phyloP scores from a whole-genome alignment of 2,113 vertebrate genomes.

The Prionailurus bengalensis region DNA sequence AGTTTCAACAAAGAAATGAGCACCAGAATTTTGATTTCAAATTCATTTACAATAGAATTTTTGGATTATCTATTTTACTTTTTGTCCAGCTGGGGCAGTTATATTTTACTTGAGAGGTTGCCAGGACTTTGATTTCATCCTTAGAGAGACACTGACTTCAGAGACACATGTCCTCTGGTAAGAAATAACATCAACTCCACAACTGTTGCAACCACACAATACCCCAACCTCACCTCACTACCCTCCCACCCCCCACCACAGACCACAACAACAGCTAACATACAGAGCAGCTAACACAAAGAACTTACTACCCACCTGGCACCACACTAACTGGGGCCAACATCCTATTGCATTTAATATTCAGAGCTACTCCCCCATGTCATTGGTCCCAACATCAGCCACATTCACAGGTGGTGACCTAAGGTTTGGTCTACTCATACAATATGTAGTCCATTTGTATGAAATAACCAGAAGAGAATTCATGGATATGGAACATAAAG shows the following conservation, averaged over 20 bases:
- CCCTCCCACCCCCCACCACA: not conserved
- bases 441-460: conserved; percentile 34
- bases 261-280: not conserved
- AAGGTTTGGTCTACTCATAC: not conserved
- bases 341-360: not conserved
- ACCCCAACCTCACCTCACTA: not conserved
- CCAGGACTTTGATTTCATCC: not conserved
- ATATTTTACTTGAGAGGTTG: not conserved
- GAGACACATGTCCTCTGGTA: not conserved
- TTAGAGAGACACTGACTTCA: not conserved
- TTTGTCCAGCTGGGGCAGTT: not conserved
- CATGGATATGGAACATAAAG: not conserved
- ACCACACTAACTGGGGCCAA: too few species aligned
- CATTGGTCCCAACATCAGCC: not conserved
- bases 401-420: not conserved
- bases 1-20: not conserved
- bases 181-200: not conserved
- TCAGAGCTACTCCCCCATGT: not conserved
- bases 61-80: not conserved
- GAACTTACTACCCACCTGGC: not conserved
- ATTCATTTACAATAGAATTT: conserved; percentile 22
- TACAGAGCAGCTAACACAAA: not conserved
- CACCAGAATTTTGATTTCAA: not conserved
- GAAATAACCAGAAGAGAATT: conserved; percentile 33
- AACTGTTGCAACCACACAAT: not conserved